Percentiles rank a stretch among this genome's conserved stretches.
These are phyloP conservation scores for Stegodyphus mimosarum DNA, from an alignment of 1,140 invertebrate species.

Conservation along the genomic window DNA sequence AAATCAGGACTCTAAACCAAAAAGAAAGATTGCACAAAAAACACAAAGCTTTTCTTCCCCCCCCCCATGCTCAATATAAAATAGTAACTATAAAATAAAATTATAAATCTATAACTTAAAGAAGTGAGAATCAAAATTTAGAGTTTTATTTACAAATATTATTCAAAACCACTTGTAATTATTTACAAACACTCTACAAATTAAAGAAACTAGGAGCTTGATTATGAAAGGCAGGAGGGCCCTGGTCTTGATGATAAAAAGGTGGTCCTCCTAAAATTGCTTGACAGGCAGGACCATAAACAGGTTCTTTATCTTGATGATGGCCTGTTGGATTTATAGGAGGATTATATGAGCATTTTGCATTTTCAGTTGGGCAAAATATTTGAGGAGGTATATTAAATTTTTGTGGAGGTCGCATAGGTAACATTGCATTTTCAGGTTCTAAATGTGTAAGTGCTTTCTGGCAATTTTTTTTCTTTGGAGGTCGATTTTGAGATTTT, in stretches of 20 bases:
- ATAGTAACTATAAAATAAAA: too few species aligned
- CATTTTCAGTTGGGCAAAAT: constrained; percentile 48
- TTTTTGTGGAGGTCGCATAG: constrained; percentile 34
- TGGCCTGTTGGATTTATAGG: constrained; percentile 14
- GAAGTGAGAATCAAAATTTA: too few species aligned
- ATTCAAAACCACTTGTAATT: too few species aligned
- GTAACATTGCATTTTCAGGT: constrained; percentile 21
- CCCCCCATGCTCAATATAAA: too few species aligned
- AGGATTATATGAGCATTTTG: constrained; percentile 52
- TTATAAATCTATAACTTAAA: too few species aligned
- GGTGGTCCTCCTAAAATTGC: constrained; percentile 20
- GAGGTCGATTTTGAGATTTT: constrained; percentile 2
- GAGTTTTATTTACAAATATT: too few species aligned
- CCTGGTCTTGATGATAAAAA: constrained; percentile 53
- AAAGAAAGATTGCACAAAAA: too few species aligned
- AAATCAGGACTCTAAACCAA: too few species aligned
- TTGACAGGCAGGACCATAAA: constrained; percentile 39
- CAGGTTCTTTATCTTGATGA: constrained; percentile 51
- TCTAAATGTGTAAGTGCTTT: constrained; percentile 13
- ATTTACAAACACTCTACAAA: background rate
- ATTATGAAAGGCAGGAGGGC: constrained; percentile 44
- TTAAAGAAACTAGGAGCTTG: constrained; percentile 56
- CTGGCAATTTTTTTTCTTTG: constrained; percentile 20
- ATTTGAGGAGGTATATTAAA: constrained; percentile 36
- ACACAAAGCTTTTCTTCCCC: too few species aligned